phyloP scores from a whole-genome alignment of 2,888 invertebrate genomes.

The Anthrax anthrax region DNA sequence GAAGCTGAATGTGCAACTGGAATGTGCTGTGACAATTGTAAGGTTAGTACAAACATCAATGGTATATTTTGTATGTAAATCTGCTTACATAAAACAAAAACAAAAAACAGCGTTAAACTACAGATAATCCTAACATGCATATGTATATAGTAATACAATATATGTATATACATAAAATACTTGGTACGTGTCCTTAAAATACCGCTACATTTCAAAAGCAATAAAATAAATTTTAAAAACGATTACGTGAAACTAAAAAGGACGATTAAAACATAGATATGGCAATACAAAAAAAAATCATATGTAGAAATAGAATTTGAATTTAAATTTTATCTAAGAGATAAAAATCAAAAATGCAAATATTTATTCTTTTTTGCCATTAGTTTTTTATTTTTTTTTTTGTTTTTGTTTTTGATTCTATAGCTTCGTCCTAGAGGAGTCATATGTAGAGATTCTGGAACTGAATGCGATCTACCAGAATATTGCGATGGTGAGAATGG shows the following conservation, averaged over 20 bases:
- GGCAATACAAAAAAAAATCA: too few species aligned
- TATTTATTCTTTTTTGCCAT: too few species aligned
- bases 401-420: constrained; percentile 6
- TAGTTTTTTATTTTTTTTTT: neutral
- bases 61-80: too few species aligned
- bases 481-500: constrained; percentile 81
- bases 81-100: neutral
- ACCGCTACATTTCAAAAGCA: too few species aligned
- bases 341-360: too few species aligned
- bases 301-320: too few species aligned
- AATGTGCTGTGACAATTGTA: constrained; percentile 82
- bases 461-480: constrained; percentile 94
- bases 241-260: too few species aligned
- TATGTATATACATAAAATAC: neutral
- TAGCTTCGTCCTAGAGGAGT: constrained; percentile 62
- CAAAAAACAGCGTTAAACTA: neutral
- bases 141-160: too few species aligned
- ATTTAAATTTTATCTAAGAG: too few species aligned
- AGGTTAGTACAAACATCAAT: constrained; percentile 41
- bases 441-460: constrained; percentile 70
- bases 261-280: too few species aligned
- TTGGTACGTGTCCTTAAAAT: too few species aligned
- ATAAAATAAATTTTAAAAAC: too few species aligned
- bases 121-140: neutral
- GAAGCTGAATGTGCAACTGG: constrained; percentile 91